These are phyloP conservation scores for Cerceris ruficornis DNA, from an alignment of 2,888 invertebrate species.

Conservation along the genomic window DNA sequence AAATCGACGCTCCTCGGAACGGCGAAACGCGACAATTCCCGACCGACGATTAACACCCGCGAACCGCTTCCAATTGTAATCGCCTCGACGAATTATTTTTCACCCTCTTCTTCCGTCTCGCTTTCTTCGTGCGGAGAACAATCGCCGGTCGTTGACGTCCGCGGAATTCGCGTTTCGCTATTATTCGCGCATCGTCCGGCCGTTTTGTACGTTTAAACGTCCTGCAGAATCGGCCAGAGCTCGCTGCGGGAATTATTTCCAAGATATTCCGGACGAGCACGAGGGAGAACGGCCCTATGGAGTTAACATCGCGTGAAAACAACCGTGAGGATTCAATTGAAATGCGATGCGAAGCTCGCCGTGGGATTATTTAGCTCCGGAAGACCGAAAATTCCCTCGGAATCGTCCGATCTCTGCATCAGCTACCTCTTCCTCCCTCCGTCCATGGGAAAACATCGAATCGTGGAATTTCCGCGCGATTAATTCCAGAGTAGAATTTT, in stretches of 20 bases:
- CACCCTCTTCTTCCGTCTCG: not conserved
- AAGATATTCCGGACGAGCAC: constrained; percentile 18
- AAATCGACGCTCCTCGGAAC: not conserved
- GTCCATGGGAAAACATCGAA: not conserved
- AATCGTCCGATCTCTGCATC: no score
- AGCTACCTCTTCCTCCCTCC: no score
- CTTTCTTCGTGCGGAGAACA: not conserved
- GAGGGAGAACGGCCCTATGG: constrained; percentile 26
- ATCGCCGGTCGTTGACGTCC: not conserved
- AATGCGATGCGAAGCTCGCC: not conserved
- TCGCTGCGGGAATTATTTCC: not conserved
- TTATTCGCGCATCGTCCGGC: not conserved
- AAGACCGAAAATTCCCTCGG: no score
- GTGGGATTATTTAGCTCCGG: not conserved
- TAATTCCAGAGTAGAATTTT: not conserved
- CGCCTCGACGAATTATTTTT: not conserved
- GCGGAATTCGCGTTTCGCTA: no score
- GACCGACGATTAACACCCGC: not conserved
- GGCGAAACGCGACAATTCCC: not conserved
- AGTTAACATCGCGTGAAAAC: constrained; percentile 24
- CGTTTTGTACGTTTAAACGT: not conserved
- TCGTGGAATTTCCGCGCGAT: not conserved
- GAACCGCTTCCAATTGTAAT: not conserved
- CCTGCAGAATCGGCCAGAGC: not conserved
- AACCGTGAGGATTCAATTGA: constrained; percentile 8